Evolutionary conservation across 2,113 vertebrate genomes (phyloP), one percentile per base, ranked within the genome.

Genomic region (Spilogale gracilis): DNA sequence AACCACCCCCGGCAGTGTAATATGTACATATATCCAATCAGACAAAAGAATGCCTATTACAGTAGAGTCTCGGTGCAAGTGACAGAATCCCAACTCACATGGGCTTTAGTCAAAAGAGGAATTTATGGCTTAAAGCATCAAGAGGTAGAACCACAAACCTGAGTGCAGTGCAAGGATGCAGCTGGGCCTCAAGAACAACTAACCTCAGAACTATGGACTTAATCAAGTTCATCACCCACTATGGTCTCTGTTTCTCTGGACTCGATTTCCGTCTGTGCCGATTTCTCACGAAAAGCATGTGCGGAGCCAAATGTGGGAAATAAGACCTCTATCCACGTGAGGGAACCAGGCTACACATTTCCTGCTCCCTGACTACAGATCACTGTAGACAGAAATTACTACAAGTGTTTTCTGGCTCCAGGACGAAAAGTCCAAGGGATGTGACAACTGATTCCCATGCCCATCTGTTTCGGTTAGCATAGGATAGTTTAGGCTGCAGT

Each of bases 391-490:
- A 83, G 60, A 97, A 52, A 89, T 88, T 69, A 91, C n/a, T 17
- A 4, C 2, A 81, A 71, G 23, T 27, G 0, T 18, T 85, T 93
- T 90, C 78, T 89, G 20, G 2, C 56, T 96, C 61, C 23, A 73
- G 86, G n/a, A 74, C 20, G n/a, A 82, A 91, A 95, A 88, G 38
- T n/a, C 69, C n/a, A 97, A 79, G n/a, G 13, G 32, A 50, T 38
- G 2, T 16, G 16, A 73, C 50, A 83, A 61, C 7, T 76, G 43
- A 91, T 14, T 48, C 67, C 21, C 43, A 76, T 3, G 54, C 4
- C 50, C 32, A 50, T 65, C 25, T 87, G 5, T 58, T 89, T 88
- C 79, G 78, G 65, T 54, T 56, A 97, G 32, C 18, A 71, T 50
- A 61, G 76, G 38, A n/a, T 56, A 95, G 54, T 71, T 88, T 85